A percentile compares a stretch with the other conserved stretches of the same genome.
Evolutionary conservation across 2,113 vertebrate species (phyloP).

Genomic region (Rhea americana): DNA sequence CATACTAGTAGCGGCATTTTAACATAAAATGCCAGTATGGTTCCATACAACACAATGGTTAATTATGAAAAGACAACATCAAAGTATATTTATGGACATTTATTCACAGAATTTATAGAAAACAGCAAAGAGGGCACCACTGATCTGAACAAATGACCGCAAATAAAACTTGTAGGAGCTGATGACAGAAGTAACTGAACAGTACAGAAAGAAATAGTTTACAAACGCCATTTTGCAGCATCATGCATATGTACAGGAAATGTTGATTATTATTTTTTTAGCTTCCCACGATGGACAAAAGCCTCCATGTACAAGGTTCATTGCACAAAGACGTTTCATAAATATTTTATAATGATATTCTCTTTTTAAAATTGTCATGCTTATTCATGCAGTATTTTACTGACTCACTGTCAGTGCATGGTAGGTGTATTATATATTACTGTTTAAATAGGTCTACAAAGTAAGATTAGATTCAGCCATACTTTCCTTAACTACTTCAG

Average conservation of each 20-base stretch:
- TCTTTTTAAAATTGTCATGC: slow-evolving; percentile 74
- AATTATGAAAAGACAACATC: slow-evolving; percentile 84
- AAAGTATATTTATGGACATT: slow-evolving; percentile 78
- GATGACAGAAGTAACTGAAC: slow-evolving; percentile 76
- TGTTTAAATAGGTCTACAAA: slow-evolving; percentile 63
- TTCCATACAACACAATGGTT: slow-evolving; percentile 78
- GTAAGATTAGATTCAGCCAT: slow-evolving; percentile 68
- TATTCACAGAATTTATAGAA: slow-evolving; percentile 77
- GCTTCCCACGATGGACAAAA: slow-evolving; percentile 85
- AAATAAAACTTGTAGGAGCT: slow-evolving; percentile 76
- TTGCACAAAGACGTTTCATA: slow-evolving; percentile 87
- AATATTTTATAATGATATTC: slow-evolving; percentile 98
- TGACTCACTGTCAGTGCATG: slow-evolving; percentile 86
- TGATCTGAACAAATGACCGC: slow-evolving; percentile 71
- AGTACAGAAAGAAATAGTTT: slow-evolving; percentile 77
- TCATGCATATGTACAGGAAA: slow-evolving; percentile 93
- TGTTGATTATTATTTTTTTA: slow-evolving; percentile 87
- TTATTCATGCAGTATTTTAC: slow-evolving; percentile 74
- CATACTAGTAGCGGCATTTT: slow-evolving; percentile 82
- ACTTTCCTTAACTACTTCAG: slow-evolving; percentile 59
- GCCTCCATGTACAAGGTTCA: slow-evolving; percentile 93
- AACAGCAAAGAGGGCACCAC: slow-evolving; percentile 69
- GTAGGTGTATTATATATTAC: slow-evolving; percentile 66
- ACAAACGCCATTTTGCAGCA: slow-evolving; percentile 78
- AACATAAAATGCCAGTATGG: slow-evolving; percentile 84